Conservation (phyloP, 2,113 vertebrate species). For the Vidua macroura region DNA sequence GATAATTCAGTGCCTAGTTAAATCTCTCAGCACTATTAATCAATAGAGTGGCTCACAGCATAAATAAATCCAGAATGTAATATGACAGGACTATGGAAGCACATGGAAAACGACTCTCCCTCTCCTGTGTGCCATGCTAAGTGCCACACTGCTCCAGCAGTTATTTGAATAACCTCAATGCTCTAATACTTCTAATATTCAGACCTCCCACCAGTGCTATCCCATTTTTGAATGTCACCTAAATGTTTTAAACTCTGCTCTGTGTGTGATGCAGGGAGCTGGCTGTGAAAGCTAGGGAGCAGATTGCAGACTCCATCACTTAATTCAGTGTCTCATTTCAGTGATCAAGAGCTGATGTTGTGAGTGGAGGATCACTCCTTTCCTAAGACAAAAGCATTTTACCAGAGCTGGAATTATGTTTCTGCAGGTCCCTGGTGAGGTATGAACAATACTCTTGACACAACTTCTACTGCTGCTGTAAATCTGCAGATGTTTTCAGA, state of each 20-base stretch:
- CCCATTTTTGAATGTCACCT: neutral
- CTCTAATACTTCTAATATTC: neutral
- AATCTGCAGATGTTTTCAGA: neutral
- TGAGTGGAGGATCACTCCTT: neutral
- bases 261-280: neutral
- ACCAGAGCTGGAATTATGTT: neutral
- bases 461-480: neutral
- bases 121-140: neutral
- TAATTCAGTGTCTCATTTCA: neutral
- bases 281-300: neutral
- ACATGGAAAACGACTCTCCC: neutral
- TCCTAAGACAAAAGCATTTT: neutral
- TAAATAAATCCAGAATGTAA: constrained; percentile 26
- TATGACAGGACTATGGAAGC: neutral
- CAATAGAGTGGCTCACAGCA: neutral
- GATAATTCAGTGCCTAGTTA: constrained; percentile 59
- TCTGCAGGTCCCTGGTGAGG: neutral
- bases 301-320: neutral
- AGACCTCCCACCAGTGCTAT: neutral
- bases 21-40: constrained; percentile 43
- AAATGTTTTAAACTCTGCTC: neutral
- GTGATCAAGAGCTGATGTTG: neutral
- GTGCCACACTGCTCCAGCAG: neutral
- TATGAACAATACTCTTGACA: neutral
- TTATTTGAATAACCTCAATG: neutral